Percentiles rank a stretch among this genome's conserved stretches.
Evolutionary conservation across 2,113 vertebrate species (phyloP).

Genomic region (Damaliscus lunatus): DNA sequence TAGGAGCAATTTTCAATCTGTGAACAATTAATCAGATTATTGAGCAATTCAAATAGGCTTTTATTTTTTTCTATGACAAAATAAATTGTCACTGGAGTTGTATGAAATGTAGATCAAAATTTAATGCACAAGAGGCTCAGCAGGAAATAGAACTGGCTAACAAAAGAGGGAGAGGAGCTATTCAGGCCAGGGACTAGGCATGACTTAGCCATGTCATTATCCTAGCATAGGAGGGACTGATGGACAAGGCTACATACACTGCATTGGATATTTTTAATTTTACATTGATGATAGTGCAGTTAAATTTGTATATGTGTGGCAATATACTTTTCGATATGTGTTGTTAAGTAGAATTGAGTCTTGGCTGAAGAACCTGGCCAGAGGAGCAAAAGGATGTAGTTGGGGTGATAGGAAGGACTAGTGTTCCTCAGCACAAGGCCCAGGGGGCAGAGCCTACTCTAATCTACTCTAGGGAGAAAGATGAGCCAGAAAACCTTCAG

Average conservation of each 20-base stretch:
- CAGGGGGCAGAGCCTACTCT: not conserved
- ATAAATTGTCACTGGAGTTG: not conserved
- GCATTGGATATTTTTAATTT: not conserved
- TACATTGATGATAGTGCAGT: not conserved
- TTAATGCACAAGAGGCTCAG: not conserved
- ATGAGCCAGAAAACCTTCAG: not conserved
- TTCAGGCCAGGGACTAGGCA: fast-evolving
- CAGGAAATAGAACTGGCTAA: not conserved
- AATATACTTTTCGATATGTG: not conserved
- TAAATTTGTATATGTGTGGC: not conserved
- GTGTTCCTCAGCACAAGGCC: not conserved
- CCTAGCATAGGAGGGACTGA: not conserved
- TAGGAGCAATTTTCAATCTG: not conserved
- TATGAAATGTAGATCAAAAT: not conserved
- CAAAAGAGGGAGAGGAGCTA: not conserved
- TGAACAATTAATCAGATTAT: not conserved
- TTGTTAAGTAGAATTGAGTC: not conserved
- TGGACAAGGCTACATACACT: not conserved
- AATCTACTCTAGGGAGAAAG: not conserved
- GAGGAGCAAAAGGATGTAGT: not conserved
- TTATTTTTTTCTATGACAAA: not conserved
- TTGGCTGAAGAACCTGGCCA: not conserved
- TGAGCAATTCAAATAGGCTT: not conserved
- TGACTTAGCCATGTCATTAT: not conserved
- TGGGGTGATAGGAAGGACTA: not conserved